Conservation (phyloP, 2,797 vertebrate species). For the Vespertilio murinus region DNA sequence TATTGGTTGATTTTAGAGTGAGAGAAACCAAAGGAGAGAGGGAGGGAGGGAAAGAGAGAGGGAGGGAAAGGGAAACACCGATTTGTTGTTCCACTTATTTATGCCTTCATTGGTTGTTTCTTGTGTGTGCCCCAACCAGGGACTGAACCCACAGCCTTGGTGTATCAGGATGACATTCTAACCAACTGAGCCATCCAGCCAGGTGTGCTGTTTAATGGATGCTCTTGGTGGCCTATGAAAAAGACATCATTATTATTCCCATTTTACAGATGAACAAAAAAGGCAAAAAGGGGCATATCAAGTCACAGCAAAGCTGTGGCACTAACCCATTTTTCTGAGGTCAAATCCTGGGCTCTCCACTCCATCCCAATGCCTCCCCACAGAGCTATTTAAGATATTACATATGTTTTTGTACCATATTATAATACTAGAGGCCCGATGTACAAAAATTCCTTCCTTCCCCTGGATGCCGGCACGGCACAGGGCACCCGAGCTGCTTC, state of each 20-base stretch:
- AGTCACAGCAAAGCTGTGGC: background rate
- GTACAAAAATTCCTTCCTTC: too few species aligned
- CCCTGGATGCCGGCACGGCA: too few species aligned
- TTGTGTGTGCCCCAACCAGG: background rate
- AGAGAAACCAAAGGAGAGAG: background rate
- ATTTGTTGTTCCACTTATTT: background rate
- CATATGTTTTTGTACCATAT: background rate
- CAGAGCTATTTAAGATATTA: background rate
- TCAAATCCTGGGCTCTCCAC: background rate
- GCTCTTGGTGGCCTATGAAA: background rate
- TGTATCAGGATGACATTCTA: background rate
- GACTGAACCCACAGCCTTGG: background rate
- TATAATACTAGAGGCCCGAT: too few species aligned
- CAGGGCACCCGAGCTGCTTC: too few species aligned
- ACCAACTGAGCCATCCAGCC: background rate
- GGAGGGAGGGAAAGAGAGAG: background rate
- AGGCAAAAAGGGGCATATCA: background rate
- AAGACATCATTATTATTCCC: background rate
- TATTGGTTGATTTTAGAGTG: background rate
- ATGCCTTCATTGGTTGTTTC: background rate
- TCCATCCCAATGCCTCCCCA: background rate
- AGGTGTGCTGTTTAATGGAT: background rate
- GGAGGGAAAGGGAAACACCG: background rate
- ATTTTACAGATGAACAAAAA: background rate
- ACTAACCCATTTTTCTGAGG: background rate